Evolutionary conservation across 53 echinoderm and acorn worm species (phyloP).

Genomic region (Paelopatides confundens): DNA sequence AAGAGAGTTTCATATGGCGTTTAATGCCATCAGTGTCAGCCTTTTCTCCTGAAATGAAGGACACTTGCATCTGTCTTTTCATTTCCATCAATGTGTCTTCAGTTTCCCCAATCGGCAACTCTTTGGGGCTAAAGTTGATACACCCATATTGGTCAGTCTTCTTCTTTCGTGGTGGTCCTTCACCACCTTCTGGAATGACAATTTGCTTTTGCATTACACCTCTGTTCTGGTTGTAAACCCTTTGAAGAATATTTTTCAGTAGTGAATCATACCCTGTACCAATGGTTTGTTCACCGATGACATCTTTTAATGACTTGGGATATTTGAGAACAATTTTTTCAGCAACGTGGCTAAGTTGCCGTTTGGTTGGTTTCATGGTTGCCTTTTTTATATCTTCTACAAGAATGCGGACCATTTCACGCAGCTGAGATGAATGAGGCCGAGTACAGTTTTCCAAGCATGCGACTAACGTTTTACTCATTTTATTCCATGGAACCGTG

Average conservation of each 20-base stretch:
- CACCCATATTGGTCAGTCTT: slow-evolving; percentile 13
- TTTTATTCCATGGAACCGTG: slow-evolving; percentile 5
- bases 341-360: background rate
- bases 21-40: background rate
- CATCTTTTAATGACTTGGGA: slow-evolving; percentile 10
- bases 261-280: slow-evolving; percentile 49
- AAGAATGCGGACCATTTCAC: slow-evolving; percentile 12
- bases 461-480: background rate
- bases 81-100: background rate
- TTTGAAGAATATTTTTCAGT: slow-evolving; percentile 13
- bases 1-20: background rate
- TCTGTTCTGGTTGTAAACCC: slow-evolving; percentile 36
- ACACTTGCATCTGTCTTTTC: background rate
- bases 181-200: background rate
- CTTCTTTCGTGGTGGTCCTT: background rate
- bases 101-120: background rate
- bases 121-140: slow-evolving; percentile 2
- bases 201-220: background rate
- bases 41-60: background rate
- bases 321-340: background rate
- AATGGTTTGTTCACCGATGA: background rate
- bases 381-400: background rate
- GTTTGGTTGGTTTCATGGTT: background rate
- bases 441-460: background rate
- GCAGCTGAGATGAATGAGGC: background rate